Evolutionary conservation across 2,113 vertebrate genomes (phyloP), one percentile per base, ranked within the genome.

Genomic region (Callionymus lyra): DNA sequence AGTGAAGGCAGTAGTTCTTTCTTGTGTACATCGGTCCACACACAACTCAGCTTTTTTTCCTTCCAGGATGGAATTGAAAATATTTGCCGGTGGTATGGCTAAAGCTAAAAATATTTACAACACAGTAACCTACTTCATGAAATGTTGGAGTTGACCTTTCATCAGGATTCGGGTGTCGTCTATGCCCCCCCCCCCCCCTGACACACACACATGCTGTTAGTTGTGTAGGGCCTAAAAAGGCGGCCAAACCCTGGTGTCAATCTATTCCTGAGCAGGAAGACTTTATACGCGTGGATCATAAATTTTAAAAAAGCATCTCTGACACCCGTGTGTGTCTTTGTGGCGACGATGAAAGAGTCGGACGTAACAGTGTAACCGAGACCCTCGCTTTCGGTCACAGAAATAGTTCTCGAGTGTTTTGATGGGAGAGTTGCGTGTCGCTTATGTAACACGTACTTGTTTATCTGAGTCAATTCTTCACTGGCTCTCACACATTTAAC

Each of bases 251-350:
- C 27, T 40, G 36, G 56, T 52, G 17, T 55, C 53, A 44, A 3
- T 37, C 56, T 61, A 58, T 64, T 69, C 66, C 47, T 11, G 34
- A 36, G 38, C 27, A 54, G 44, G 21, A 45, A 53, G 51, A 47
- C 18, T 47, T 21, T 33, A 12, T 18, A 21, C 53, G 18, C 6
- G n/a, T 36, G 6, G 17, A 14, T 42, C 18, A 9, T 60, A 53
- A 38, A 62, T 53, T 44, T 34, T 10, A 6, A 40, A n/a, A 4
- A n/a, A 27, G 34, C 21, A 44, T 45, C 17, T 18, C 34, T 49
- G 17, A 50, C 38, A 40, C 13, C 44, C 12, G 19, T 19, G 4
- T 19, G 4, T 38, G 16, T 47, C 44, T 50, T 44, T 44, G 34
- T 65, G 38, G 31, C 12, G 12, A 36, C 13, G 43, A 18, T 12